phyloP scores from a whole-genome alignment of 2,797 vertebrate species.

The Catharus ustulatus region DNA sequence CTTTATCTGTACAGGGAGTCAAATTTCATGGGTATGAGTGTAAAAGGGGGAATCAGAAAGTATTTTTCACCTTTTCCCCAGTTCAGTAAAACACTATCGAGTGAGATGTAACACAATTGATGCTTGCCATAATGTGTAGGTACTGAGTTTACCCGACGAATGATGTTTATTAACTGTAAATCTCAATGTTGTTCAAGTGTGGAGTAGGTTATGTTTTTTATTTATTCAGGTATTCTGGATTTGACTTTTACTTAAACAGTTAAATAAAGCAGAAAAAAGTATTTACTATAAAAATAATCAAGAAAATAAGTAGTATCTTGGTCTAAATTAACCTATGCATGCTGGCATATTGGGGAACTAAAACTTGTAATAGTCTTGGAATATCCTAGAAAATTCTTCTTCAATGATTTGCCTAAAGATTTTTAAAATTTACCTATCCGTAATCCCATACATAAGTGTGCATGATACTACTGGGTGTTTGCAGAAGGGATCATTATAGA shows the following conservation, averaged over 20 bases:
- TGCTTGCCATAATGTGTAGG: neutral
- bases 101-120: neutral
- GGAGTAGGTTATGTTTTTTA: neutral
- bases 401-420: neutral
- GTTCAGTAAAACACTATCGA: neutral
- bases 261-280: neutral
- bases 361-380: neutral
- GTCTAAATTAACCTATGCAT: neutral
- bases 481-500: neutral
- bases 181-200: neutral
- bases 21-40: neutral
- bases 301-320: neutral
- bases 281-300: neutral
- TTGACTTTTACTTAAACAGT: neutral
- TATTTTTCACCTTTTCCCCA: neutral
- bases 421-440: neutral
- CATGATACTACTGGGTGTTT: neutral
- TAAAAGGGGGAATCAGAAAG: neutral
- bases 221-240: neutral
- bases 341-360: neutral
- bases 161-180: neutral
- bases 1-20: neutral
- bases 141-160: neutral
- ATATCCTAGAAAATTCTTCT: neutral
- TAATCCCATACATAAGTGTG: neutral